Base-by-base conservation (phyloP, 2,113 vertebrate genomes). In the Prunella himalayana region DNA sequence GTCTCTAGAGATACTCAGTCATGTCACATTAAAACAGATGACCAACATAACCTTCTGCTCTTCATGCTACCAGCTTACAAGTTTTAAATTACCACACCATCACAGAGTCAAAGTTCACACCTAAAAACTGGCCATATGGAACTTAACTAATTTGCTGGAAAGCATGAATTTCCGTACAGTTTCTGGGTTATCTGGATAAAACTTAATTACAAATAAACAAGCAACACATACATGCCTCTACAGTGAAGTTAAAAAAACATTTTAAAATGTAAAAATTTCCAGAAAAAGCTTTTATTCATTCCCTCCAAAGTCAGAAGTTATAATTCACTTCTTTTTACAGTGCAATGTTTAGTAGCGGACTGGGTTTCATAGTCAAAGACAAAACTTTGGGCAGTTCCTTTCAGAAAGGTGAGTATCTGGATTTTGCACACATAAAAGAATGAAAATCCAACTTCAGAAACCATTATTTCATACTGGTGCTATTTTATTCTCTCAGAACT, bases 11-110 rank as follows among this genome's bases (percentile, higher is more conserved):
- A 60, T 31, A 61, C 1, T 13, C 45, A 81, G 59, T 3, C 23
- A 25, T 0, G 0, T 19, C 31, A 45, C 0, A 0, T 28, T 41
- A 77, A 15, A 92, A 60, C 6, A 44, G 45, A 92, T 7, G 8
- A 77, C 6, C 13, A 85, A 60, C 10, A 39, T 3, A 79, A 87
- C 1, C 7, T 22, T 68, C 35, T 79, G 39, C 22, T 49, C 15
- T 27, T 81, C 33, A 47, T 6, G 18, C 13, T 45, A 33, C 12
- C 23, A 61, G 8, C 44, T 72, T 56, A 68, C 44, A 92, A 72
- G 14, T 5, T 60, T 65, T 72, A 59, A 77, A 42, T 5, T 61
- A 49, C 41, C 37, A 88, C 28, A 63, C 3, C 4, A 51, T 19
- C 15, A 45, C 13, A 25, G 18, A 73, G 12, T 64, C 5, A 69